Evolutionary conservation across 2,888 invertebrate genomes (phyloP).

Genomic region (Saturnia pavonia): DNA sequence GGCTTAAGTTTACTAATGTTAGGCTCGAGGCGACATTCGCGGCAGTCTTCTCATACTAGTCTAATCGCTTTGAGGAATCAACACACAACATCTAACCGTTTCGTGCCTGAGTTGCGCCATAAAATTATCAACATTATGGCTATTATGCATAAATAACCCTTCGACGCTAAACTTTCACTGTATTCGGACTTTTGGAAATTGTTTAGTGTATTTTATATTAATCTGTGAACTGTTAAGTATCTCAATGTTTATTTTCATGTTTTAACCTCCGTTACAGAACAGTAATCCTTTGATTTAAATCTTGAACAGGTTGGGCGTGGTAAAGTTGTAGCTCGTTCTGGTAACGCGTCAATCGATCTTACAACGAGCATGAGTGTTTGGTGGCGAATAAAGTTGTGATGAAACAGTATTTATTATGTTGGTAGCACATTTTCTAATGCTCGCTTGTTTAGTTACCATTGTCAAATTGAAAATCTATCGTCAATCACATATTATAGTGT

Average conservation of each 20-base stretch:
- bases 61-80: slow-evolving; percentile 38
- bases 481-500: too few relatives aligned
- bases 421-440: too few relatives aligned
- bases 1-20: slow-evolving; percentile 32
- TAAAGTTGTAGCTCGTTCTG: neutral
- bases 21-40: slow-evolving; percentile 37
- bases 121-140: neutral
- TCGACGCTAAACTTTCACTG: neutral
- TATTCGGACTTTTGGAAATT: neutral
- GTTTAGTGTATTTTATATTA: neutral
- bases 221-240: neutral
- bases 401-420: neutral
- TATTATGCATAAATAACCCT: neutral
- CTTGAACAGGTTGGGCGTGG: neutral
- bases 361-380: too few relatives aligned
- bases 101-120: neutral
- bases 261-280: neutral
- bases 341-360: too few relatives aligned
- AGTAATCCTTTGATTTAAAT: neutral
- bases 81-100: slow-evolving; percentile 25
- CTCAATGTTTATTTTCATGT: neutral
- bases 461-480: neutral
- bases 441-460: neutral
- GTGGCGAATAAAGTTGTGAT: too few relatives aligned
- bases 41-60: slow-evolving; percentile 34